These are phyloP conservation scores for Leucophenga varia DNA, from an alignment of 1,140 invertebrate species.

Conservation along the genomic window DNA sequence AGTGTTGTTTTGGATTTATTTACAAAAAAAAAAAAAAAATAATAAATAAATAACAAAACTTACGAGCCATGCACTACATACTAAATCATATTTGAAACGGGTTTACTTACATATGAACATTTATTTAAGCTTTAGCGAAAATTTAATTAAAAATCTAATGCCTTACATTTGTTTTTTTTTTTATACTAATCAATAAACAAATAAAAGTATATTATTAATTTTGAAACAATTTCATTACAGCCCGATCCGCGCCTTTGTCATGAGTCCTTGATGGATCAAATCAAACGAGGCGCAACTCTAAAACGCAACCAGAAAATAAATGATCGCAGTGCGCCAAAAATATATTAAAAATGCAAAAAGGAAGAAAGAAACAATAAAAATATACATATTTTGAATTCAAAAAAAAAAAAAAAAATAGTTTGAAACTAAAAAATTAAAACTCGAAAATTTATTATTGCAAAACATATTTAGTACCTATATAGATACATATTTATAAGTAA, in stretches of 20 bases:
- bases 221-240: conserved; percentile 60
- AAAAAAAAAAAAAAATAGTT: no score
- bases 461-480: background rate
- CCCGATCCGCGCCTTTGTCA: conserved; percentile 70
- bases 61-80: no score
- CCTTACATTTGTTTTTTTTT: no score
- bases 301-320: conserved; percentile 65
- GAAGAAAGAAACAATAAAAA: no score
- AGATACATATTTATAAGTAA: conserved; percentile 17
- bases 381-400: conserved; percentile 26
- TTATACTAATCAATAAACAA: no score
- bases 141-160: no score
- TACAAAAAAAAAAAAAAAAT: no score
- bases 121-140: no score
- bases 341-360: conserved; percentile 62
- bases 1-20: conserved; percentile 14
- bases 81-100: no score
- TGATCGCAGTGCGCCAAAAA: conserved; percentile 69
- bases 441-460: conserved; percentile 27
- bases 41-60: no score
- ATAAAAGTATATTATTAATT: no score
- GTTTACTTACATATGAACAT: no score
- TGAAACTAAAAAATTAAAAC: conserved; percentile 48
- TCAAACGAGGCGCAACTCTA: conserved; percentile 78
- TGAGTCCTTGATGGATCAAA: conserved; percentile 85